Evolutionary conservation across 2,113 vertebrate species (phyloP), one percentile per base, ranked within the genome.

Genomic region (Pelmatolapia mariae): DNA sequence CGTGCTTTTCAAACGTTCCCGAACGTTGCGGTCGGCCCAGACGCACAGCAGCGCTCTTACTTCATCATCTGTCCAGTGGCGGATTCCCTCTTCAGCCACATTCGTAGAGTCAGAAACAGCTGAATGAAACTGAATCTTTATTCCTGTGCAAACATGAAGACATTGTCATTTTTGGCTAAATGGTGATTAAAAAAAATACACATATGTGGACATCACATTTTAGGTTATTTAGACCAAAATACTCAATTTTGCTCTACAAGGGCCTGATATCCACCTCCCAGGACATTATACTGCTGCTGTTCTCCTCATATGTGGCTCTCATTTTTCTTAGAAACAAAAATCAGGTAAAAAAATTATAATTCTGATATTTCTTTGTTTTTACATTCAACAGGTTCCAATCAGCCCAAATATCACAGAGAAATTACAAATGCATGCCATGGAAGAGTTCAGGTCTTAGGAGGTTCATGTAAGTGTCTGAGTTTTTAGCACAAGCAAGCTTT

Each of bases 11-110:
- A 98, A 94, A 86, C 97, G 97, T 47, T 97, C 95, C 56, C 96
- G 96, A 66, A 98, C 95, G 16, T 84, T 96, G 79, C 95, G 93
- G 82, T 98, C 97, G 15, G 98, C 97, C 98, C 98, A 98, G 90
- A 98, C 92, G 33, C 92, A 94, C 93, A 98, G 94, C 82, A 98
- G 94, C 50, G 97, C 98, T 86, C 95, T 96, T 76, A 98, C 97
- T 96, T 98, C 97, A 6, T 97, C 96, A 31, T 97, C 96, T 2
- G 98, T 98, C 97, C 98, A 98, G 87, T 99, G 97, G 88, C 97
- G 98, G 76, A 97, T 97, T 82, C 97, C 97, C 92, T 98, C 98
- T 5, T 97, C 97, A 38, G 96, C 95, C 89, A 96, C 95, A 68
- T 89, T 91, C 79, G 95, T 63, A 92, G 95, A 76, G 95, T 95